Conservation (phyloP, 2,113 vertebrate genomes). For the Marcusenius ussheri region DNA sequence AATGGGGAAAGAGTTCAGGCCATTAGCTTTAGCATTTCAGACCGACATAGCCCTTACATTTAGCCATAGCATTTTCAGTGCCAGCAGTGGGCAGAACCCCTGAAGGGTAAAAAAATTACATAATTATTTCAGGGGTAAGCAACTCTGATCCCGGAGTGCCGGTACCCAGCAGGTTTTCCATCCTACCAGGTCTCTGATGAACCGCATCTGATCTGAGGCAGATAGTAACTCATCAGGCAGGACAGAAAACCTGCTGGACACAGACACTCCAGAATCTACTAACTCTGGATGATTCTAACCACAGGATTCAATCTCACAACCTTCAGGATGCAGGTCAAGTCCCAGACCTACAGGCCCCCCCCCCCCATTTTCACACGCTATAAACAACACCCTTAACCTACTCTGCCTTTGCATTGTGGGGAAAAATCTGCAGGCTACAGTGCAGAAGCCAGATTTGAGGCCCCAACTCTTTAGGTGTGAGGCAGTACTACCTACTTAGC, state of each 20-base stretch:
- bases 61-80: neutral
- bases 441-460: neutral
- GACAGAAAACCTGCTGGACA: neutral
- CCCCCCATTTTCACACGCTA: neutral
- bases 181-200: neutral
- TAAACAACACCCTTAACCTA: neutral
- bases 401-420: neutral
- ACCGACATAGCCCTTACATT: neutral
- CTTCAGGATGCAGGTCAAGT: neutral
- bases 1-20: neutral
- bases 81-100: neutral
- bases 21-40: neutral
- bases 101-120: neutral
- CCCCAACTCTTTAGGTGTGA: neutral
- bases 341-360: neutral
- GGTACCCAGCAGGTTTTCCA: neutral
- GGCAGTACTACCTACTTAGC: neutral
- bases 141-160: neutral
- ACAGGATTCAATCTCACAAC: neutral
- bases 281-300: neutral
- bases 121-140: neutral
- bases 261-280: neutral
- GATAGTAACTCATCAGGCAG: neutral
- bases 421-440: neutral
- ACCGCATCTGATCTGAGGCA: neutral